A percentile compares a stretch with the other conserved stretches of the same genome.
Evolutionary conservation across 1,140 invertebrate species (phyloP).

Genomic region (Microplitis mediator): DNA sequence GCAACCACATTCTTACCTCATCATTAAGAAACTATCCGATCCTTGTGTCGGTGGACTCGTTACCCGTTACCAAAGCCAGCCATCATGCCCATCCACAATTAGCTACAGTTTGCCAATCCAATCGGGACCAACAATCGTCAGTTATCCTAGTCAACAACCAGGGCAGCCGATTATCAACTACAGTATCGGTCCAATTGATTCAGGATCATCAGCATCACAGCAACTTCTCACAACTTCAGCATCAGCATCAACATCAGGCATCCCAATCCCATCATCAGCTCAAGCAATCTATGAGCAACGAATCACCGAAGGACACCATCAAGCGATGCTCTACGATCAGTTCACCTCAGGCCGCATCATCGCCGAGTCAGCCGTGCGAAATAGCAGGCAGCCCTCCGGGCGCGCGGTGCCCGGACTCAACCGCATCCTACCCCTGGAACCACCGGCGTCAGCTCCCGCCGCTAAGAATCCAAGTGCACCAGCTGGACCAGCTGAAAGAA

Average conservation of each 20-base stretch:
- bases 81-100: background rate
- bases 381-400: conserved; percentile 36
- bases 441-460: background rate
- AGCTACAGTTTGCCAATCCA: background rate
- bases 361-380: conserved; percentile 13
- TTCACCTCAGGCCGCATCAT: conserved; percentile 21
- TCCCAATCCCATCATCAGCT: conserved; percentile 27
- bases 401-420: conserved; percentile 41
- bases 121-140: background rate
- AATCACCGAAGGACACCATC: conserved; percentile 30
- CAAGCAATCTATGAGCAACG: conserved; percentile 27
- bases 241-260: conserved; percentile 6
- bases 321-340: conserved; percentile 31
- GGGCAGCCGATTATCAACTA: conserved; percentile 17
- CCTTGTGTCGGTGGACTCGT: conserved; percentile 28
- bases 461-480: background rate
- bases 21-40: conserved; percentile 46
- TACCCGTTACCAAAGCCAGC: background rate
- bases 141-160: conserved; percentile 18
- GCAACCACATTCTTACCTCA: conserved; percentile 40
- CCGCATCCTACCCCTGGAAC: conserved; percentile 33
- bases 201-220: background rate
- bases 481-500: background rate
- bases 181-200: conserved; percentile 27
- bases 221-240: conserved; percentile 29